Percentiles rank a stretch among this genome's conserved stretches.
Evolutionary conservation across 2,888 invertebrate species (phyloP).

Genomic region (Yponomeuta plumbellus): DNA sequence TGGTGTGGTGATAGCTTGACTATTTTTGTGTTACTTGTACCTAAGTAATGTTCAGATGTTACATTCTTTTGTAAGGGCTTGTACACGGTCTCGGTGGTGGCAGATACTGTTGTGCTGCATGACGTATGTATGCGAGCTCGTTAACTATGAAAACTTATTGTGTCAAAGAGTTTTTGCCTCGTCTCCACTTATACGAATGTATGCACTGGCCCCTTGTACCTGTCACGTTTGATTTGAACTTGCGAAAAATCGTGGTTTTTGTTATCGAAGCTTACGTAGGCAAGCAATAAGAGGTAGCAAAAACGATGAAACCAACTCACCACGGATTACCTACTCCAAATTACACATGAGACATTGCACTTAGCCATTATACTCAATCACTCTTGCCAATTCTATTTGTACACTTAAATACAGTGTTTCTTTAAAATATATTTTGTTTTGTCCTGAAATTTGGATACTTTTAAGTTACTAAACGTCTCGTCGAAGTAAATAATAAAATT

Average conservation of each 20-base stretch:
- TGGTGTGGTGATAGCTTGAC: constrained; percentile 67
- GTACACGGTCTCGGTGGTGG: too few relatives aligned
- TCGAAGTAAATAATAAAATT: not conserved
- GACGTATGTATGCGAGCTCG: too few relatives aligned
- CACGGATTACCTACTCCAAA: constrained; percentile 19
- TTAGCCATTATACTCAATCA: constrained; percentile 47
- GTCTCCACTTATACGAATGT: too few relatives aligned
- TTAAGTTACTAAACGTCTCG: not conserved
- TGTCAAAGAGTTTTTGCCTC: too few relatives aligned
- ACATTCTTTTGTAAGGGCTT: too few relatives aligned
- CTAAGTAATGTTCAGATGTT: too few relatives aligned
- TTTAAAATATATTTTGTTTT: constrained; percentile 19
- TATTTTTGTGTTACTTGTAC: constrained; percentile 32
- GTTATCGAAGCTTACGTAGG: not conserved
- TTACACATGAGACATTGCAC: constrained; percentile 44
- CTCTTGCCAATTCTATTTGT: constrained; percentile 39
- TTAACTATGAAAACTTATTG: too few relatives aligned
- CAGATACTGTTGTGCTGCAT: too few relatives aligned
- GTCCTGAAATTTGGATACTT: too few relatives aligned
- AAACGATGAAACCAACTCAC: constrained; percentile 1
- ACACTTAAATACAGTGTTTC: constrained; percentile 27
- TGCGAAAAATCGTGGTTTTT: not conserved
- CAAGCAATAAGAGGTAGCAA: too few relatives aligned
- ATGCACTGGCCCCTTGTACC: not conserved
- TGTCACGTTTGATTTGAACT: not conserved